Base-by-base conservation (phyloP, 1,140 invertebrate genomes). In the Lepidurus apus region DNA sequence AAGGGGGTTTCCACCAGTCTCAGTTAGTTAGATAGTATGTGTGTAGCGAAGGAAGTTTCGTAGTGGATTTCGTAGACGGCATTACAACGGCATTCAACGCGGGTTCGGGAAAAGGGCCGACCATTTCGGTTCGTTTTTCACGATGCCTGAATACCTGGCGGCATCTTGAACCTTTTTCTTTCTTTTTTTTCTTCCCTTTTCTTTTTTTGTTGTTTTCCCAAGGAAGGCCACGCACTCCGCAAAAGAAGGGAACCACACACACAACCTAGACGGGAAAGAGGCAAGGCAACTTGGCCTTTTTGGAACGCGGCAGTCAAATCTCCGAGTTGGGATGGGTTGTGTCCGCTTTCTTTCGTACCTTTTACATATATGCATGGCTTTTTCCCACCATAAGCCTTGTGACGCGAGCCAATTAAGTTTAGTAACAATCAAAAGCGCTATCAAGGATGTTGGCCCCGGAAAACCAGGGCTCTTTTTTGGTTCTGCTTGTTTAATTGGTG, bases 101-200 rank as follows among this genome's bases (percentile, higher is more conserved):
- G 34, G 34, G 34, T 34, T 34, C 34, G 34, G 4, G 34, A 34
- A 34, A 34, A 34, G 34, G 34, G 34, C 34, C 34, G 34, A 34
- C 53, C 53, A 65, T 65, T 65, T 65, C 53, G 53, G 53, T 65
- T 65, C 53, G n/a, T 21, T 65, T 65, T 65, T 65, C 53, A 65
- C 53, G 53, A 65, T 65, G 53, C 53, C 21, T 13, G 53, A 21
- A 65, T 65, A 65, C 53, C 53, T 65, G 53, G 53, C 53, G 53
- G 53, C 53, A 65, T 65, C 21, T 65, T 65, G 53, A 65, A 65
- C 53, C 53, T 65, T 21, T 21, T 65, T 34, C 34, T 34, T 34
- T 34, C 34, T 34, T 34, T 26, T 26, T 26, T 26, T 26, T 34
- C 34, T 34, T 4, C 34, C 2, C 4, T 3, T 34, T 34, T 4